A percentile compares a stretch with the other conserved stretches of the same genome.
Conservation (phyloP, 2,797 vertebrate genomes). For the Acomys russatus region DNA sequence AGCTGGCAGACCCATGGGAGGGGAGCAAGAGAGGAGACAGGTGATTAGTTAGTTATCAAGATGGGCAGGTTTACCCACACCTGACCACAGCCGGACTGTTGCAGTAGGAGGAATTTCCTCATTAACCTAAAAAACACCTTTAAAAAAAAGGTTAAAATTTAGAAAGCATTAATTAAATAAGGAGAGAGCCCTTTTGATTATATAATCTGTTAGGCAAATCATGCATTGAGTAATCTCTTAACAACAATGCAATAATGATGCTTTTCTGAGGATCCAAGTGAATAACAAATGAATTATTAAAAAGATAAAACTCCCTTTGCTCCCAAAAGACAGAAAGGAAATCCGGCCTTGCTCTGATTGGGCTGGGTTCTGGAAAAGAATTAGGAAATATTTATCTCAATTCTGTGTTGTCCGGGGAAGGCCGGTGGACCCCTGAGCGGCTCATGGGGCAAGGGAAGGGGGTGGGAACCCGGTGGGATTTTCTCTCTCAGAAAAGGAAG, state of each 20-base stretch:
- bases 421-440: not conserved
- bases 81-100: no score
- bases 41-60: no score
- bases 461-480: not conserved
- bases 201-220: not conserved
- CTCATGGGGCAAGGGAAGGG: not conserved
- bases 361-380: not conserved
- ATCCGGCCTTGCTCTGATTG: not conserved
- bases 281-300: constrained; percentile 7
- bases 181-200: not conserved
- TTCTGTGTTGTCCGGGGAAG: accelerated
- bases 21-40: not conserved
- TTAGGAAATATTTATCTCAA: not conserved
- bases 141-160: not conserved
- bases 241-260: not conserved
- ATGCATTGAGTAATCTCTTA: not conserved
- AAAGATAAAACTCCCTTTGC: not conserved
- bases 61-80: not conserved
- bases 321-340: not conserved
- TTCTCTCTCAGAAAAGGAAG: not conserved
- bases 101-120: not conserved
- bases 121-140: not conserved
- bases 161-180: not conserved
- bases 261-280: not conserved
- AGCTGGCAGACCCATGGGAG: not conserved